Conservation (phyloP, 1,140 invertebrate genomes). For the Mercenaria mercenaria region DNA sequence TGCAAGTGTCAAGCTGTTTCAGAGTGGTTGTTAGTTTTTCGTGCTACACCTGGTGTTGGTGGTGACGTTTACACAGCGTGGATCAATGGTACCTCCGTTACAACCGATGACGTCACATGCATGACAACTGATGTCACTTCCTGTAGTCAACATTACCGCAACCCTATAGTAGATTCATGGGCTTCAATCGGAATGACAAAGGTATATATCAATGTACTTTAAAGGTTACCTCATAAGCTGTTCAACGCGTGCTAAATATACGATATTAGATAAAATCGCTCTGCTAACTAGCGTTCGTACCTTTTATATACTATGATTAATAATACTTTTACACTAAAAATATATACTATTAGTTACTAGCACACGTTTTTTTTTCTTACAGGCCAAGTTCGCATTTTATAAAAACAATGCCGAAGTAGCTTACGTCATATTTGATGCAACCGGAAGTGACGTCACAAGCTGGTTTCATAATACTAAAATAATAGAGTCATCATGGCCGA, state of each 20-base stretch:
- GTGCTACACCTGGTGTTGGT: background rate
- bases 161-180: background rate
- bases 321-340: too few relatives aligned
- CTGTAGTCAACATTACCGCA: background rate
- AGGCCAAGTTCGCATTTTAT: slow-evolving; percentile 12
- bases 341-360: background rate
- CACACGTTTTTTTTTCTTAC: background rate
- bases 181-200: background rate
- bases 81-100: background rate
- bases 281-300: too few relatives aligned
- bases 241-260: too few relatives aligned
- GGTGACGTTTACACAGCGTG: background rate
- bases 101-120: slow-evolving; percentile 10
- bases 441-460: slow-evolving; percentile 4
- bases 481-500: background rate
- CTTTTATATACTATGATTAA: too few relatives aligned
- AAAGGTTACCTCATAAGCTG: too few relatives aligned
- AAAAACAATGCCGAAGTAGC: background rate
- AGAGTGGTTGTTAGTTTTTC: slow-evolving; percentile 3
- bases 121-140: slow-evolving; percentile 22
- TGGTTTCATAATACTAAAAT: background rate
- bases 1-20: too few relatives aligned
- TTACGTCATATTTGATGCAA: slow-evolving; percentile 22
- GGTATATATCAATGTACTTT: too few relatives aligned
- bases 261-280: too few relatives aligned